phyloP scores from a whole-genome alignment of 1,140 invertebrate species.

The Drosophila repleta region DNA sequence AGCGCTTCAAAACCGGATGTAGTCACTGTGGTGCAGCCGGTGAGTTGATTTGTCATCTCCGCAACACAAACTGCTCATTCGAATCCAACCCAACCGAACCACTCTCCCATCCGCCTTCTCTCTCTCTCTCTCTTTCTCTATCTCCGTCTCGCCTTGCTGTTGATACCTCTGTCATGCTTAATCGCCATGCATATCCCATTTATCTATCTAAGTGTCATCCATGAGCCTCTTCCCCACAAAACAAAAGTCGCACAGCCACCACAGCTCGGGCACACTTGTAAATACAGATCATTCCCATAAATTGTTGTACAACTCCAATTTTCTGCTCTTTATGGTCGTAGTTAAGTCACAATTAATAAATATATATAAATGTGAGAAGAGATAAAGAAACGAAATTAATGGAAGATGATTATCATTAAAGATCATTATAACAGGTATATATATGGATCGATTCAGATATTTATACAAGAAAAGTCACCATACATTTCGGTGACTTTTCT shows the following conservation, averaged over 20 bases:
- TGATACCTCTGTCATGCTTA: slow-evolving; percentile 7
- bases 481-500: too few species aligned
- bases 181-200: slow-evolving; percentile 8
- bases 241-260: slow-evolving; percentile 13
- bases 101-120: slow-evolving; percentile 1
- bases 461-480: too few species aligned
- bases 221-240: slow-evolving; percentile 1
- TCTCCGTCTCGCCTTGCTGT: slow-evolving; percentile 15
- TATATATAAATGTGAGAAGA: too few species aligned
- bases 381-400: too few species aligned
- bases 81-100: background rate
- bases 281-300: slow-evolving; percentile 4
- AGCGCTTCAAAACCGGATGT: slow-evolving; percentile 75
- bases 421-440: too few species aligned
- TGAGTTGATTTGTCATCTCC: slow-evolving; percentile 80
- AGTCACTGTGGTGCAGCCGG: slow-evolving; percentile 82
- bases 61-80: slow-evolving; percentile 33
- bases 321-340: too few species aligned
- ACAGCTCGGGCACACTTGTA: slow-evolving; percentile 27
- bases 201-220: slow-evolving; percentile 1
- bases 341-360: too few species aligned
- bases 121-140: slow-evolving; percentile 10
- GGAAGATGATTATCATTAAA: too few species aligned
- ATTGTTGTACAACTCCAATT: too few species aligned
- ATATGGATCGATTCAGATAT: too few species aligned